Base-by-base conservation (phyloP, 1,140 invertebrate genomes). In the Drosophila subpulchrella region DNA sequence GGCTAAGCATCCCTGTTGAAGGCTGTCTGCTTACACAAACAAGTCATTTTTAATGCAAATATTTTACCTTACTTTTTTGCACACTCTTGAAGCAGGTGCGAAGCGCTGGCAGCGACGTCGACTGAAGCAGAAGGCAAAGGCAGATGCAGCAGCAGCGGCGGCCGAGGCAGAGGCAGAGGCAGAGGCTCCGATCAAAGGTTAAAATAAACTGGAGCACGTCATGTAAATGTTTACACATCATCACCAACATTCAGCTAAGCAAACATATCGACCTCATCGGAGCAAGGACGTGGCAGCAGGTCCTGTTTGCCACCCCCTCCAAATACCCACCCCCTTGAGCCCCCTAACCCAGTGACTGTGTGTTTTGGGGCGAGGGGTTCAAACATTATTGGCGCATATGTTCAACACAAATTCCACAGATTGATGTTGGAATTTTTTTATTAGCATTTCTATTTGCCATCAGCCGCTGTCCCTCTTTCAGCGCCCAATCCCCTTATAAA, bases 211-310 rank as follows among this genome's bases (percentile, higher is more conserved):
- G 84, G 84, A 88, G 81, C 84, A 89, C 84, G 84, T 89, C 84
- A 89, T 89, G 84, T 89, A 89, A 89, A 89, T 89, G 84, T 89
- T 89, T 89, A 89, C 84, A 89, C 84, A 89, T 89, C 84, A 89
- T 89, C 84, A 89, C 84, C 84, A 89, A 89, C 84, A 89, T 89
- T 89, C 84, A 89, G 84, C 84, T 89, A 89, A 89, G 84, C 84
- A 89, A 89, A 89, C 84, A 89, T 89, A 89, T 89, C 84, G 84
- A 89, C 85, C 84, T 84, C 85, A 89, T 89, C 85, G 83, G 50
- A 44, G 73, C 73, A 75, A 76, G 73, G 73, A 76, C 73, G 63
- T 76, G 61, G 74, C 65, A 77, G 67, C 63, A 75, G 78, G 47
- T 62, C 51, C 76, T 39, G 55, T 42, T 50, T 34, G 47, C 34